phyloP scores from a whole-genome alignment of 2,888 invertebrate genomes.

The Athripsodes cinereus region DNA sequence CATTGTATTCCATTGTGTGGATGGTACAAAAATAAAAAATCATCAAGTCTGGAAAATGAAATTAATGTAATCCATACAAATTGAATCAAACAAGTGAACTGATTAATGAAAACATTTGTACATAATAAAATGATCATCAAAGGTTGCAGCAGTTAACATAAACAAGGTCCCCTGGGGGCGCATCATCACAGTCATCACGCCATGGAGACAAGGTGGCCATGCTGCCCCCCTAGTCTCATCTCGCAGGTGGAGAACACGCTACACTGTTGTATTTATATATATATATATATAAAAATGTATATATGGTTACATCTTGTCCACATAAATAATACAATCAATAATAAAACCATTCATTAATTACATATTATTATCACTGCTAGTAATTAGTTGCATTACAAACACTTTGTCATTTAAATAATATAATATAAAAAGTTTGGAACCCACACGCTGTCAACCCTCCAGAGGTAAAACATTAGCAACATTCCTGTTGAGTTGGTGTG shows the following conservation, averaged over 20 bases:
- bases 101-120: conserved; percentile 24
- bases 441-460: conserved; percentile 24
- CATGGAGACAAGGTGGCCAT: no score
- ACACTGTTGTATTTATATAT: no score
- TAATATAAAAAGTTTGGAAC: conserved; percentile 27
- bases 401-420: conserved; percentile 50
- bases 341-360: neutral
- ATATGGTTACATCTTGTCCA: neutral
- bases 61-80: conserved; percentile 13
- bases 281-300: no score
- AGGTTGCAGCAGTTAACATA: conserved; percentile 8
- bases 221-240: no score
- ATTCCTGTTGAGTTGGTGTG: conserved; percentile 7
- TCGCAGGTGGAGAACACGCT: no score
- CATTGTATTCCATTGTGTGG: conserved; percentile 8
- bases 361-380: neutral
- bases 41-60: conserved; percentile 20
- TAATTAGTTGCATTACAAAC: conserved; percentile 21
- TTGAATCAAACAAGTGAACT: conserved; percentile 14
- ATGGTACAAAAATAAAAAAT: conserved; percentile 19
- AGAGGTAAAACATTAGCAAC: conserved; percentile 13
- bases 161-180: conserved; percentile 2
- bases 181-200: neutral
- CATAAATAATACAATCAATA: neutral
- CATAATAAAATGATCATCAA: conserved; percentile 17